Percentiles rank a stretch among this genome's conserved stretches.
phyloP scores from a whole-genome alignment of 2,888 invertebrate genomes.

The Tipula vernalis region DNA sequence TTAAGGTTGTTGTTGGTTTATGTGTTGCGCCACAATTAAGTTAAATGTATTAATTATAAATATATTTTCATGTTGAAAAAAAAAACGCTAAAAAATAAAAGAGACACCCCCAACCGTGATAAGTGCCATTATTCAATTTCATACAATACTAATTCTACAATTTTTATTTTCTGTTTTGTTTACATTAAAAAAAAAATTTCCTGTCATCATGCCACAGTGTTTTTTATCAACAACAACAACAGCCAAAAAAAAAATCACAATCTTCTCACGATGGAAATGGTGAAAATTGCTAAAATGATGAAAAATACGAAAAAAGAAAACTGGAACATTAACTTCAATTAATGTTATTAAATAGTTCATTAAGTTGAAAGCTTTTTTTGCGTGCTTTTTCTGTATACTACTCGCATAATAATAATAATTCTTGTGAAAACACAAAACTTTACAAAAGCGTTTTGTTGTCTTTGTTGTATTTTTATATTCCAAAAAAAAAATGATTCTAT shows the following conservation, averaged over 20 bases:
- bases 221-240: neutral
- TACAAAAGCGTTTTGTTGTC: neutral
- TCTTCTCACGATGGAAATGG: neutral
- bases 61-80: neutral
- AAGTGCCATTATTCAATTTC: neutral
- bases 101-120: neutral
- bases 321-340: constrained; percentile 6
- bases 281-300: neutral
- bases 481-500: neutral
- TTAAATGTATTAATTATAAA: neutral
- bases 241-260: neutral
- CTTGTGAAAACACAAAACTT: neutral
- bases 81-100: neutral
- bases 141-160: neutral
- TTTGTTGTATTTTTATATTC: neutral
- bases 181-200: neutral
- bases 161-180: neutral
- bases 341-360: constrained; percentile 9
- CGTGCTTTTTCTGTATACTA: neutral
- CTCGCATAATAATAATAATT: neutral
- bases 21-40: neutral
- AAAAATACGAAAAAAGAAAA: neutral
- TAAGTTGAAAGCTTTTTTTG: constrained; percentile 7
- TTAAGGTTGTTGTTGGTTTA: neutral
- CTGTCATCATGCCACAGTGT: neutral